These are phyloP conservation scores for Lepidurus couesii DNA, from an alignment of 1,140 invertebrate species.

Conservation along the genomic window DNA sequence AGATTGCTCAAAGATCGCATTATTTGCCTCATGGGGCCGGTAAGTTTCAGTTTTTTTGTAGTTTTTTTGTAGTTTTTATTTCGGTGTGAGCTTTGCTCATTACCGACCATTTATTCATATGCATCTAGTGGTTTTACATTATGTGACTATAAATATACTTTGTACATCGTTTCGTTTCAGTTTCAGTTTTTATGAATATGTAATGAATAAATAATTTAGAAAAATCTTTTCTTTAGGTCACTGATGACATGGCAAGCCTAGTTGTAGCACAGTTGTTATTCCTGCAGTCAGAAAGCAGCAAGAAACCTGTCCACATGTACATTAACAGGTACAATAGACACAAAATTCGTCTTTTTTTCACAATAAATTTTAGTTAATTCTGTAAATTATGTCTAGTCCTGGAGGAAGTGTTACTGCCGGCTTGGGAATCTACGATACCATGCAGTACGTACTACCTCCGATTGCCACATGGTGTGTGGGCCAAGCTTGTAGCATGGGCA, in stretches of 20 bases:
- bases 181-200: background rate
- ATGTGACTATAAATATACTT: too few species aligned
- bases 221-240: conserved; percentile 52
- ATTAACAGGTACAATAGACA: conserved; percentile 60
- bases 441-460: conserved; percentile 96
- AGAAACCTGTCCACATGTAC: conserved; percentile 98
- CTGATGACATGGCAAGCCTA: conserved; percentile 76
- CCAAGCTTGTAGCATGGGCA: conserved; percentile 97
- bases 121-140: too few species aligned
- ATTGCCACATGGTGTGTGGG: conserved; percentile 98
- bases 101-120: too few species aligned
- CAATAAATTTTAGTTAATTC: conserved; percentile 16
- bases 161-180: too few species aligned
- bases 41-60: too few species aligned
- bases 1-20: conserved; percentile 88
- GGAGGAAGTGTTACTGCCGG: conserved; percentile 95
- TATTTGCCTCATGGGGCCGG: conserved; percentile 88
- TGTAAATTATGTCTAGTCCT: conserved; percentile 50
- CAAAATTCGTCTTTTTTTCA: conserved; percentile 44
- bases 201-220: conserved; percentile 3
- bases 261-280: conserved; percentile 90
- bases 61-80: too few species aligned
- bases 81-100: too few species aligned
- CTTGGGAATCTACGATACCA: conserved; percentile 97
- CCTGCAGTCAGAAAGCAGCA: conserved; percentile 91